Conservation (phyloP, 2,797 vertebrate species). For the Eulemur mongoz region DNA sequence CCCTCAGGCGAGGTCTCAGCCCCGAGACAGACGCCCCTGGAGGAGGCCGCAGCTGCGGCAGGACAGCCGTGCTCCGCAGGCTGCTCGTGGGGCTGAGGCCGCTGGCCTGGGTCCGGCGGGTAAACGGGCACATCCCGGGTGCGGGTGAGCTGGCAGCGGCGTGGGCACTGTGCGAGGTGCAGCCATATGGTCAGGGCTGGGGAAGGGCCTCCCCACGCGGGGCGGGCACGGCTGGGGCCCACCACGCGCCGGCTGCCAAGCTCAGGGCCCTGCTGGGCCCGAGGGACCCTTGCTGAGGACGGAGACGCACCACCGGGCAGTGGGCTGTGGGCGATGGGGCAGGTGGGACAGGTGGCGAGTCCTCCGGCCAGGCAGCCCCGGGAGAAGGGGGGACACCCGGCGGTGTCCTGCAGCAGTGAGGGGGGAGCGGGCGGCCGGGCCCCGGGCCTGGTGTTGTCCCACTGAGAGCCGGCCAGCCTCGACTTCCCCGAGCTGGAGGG, state of each 20-base stretch:
- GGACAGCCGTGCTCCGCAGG: too few relatives aligned
- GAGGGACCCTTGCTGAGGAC: neutral
- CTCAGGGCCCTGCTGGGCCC: neutral
- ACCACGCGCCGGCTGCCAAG: neutral
- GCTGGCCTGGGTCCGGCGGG: accelerated
- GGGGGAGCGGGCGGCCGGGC: accelerated
- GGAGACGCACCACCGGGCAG: accelerated
- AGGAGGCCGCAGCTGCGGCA: accelerated
- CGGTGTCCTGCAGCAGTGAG: accelerated
- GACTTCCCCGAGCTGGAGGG: accelerated
- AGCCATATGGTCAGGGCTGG: neutral
- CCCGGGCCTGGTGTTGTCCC: accelerated
- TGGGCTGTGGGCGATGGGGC: accelerated
- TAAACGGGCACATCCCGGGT: accelerated
- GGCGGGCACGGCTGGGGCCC: neutral
- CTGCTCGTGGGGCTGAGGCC: neutral
- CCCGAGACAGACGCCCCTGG: neutral
- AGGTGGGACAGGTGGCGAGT: too few relatives aligned
- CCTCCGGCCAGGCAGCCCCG: neutral
- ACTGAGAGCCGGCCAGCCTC: accelerated
- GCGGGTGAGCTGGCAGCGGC: neutral
- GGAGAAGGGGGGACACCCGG: neutral
- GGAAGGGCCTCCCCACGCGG: neutral
- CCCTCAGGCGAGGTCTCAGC: neutral
- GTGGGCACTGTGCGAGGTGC: accelerated